These are phyloP conservation scores for Eretmochelys imbricata DNA, from an alignment of 2,113 vertebrate genomes.

Conservation along the genomic window DNA sequence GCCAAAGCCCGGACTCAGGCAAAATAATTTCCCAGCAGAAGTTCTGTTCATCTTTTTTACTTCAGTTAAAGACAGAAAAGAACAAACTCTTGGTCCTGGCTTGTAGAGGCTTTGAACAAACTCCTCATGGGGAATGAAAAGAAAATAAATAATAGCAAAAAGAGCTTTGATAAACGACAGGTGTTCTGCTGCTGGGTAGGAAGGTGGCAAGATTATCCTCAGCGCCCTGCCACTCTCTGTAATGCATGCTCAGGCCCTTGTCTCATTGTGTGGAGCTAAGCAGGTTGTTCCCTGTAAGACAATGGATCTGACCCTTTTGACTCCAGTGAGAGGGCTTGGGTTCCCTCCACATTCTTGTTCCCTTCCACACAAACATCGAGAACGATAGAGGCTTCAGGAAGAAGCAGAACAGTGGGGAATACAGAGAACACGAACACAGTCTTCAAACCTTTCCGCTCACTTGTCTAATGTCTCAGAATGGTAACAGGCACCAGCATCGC, in stretches of 20 bases:
- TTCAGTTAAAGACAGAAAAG: constrained; percentile 56
- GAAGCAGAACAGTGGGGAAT: neutral
- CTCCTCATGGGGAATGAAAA: constrained; percentile 47
- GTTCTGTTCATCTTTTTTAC: constrained; percentile 67
- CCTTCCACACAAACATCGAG: neutral
- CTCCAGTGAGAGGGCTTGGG: too few species aligned
- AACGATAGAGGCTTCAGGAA: neutral
- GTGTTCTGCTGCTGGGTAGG: neutral
- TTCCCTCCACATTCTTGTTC: neutral
- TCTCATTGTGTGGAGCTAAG: neutral
- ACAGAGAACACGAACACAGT: neutral
- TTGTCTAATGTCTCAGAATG: neutral
- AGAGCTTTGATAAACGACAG: neutral
- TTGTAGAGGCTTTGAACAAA: constrained; percentile 59
- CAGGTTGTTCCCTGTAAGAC: fast-evolving
- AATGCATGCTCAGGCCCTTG: neutral
- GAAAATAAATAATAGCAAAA: constrained; percentile 46
- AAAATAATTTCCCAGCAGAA: constrained; percentile 43
- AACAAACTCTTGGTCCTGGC: constrained; percentile 52
- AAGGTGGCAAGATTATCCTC: neutral
- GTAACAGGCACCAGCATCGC: neutral
- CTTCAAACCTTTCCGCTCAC: neutral
- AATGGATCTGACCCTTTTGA: neutral
- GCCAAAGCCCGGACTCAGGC: fast-evolving
- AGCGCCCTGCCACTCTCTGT: neutral